Evolutionary conservation across 2,797 vertebrate genomes (phyloP).

Genomic region (Urophycis tenuis): DNA sequence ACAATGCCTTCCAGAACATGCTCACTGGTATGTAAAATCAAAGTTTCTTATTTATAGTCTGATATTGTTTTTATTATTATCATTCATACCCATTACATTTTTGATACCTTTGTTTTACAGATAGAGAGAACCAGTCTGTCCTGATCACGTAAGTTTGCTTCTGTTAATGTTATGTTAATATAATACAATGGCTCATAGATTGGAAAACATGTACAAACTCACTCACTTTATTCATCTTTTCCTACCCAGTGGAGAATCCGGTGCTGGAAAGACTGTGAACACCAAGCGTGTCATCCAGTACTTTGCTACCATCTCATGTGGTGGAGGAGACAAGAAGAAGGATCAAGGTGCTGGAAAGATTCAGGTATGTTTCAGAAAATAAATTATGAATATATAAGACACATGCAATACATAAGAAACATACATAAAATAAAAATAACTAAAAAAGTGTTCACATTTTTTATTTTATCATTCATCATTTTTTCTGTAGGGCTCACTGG

Average conservation of each 20-base stretch:
- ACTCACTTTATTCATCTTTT: not conserved
- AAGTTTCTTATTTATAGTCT: not conserved
- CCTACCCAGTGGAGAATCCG: slow-evolving; percentile 2
- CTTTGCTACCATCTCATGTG: not conserved
- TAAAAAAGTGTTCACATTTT: not conserved
- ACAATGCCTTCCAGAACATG: slow-evolving; percentile 81
- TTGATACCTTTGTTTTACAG: not conserved
- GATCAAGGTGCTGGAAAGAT: not conserved
- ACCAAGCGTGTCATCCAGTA: slow-evolving; percentile 3
- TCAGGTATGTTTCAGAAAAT: not conserved
- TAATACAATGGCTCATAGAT: not conserved
- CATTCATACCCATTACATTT: slow-evolving; percentile 44
- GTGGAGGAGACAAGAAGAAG: not conserved
- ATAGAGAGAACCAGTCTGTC: slow-evolving; percentile 4
- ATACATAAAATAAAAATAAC: not conserved
- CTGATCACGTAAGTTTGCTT: not conserved
- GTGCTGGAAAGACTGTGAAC: slow-evolving; percentile 5
- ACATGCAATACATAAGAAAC: not conserved
- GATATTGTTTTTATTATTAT: not conserved
- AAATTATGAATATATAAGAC: not conserved
- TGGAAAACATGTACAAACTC: not conserved
- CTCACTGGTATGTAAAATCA: slow-evolving; percentile 16
- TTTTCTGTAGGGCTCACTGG: not conserved
- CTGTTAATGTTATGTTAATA: not conserved
- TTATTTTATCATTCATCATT: not conserved